These are phyloP conservation scores for Aurelia sp. DNA, from an alignment of 30 jellyfish, hydroid and myxozoan genomes.

Conservation along the genomic window DNA sequence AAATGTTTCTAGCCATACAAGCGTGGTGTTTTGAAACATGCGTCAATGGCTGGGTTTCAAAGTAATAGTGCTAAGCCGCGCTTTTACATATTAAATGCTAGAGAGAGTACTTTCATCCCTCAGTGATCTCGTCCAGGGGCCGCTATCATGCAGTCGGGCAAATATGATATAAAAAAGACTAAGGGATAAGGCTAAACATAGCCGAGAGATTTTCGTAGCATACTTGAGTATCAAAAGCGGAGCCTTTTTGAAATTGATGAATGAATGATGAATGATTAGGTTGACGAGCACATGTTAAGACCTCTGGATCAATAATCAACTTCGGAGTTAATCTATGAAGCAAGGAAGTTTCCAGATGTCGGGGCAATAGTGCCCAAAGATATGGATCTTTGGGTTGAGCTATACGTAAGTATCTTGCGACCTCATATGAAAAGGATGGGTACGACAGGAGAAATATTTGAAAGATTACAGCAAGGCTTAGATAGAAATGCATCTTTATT, in stretches of 20 bases:
- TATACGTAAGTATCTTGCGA: too few species aligned
- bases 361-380: too few species aligned
- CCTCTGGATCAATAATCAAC: constrained; percentile 14
- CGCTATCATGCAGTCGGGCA: constrained; percentile 23
- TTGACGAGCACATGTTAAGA: constrained; percentile 23
- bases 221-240: constrained; percentile 30
- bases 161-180: constrained; percentile 12
- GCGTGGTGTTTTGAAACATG: too few species aligned
- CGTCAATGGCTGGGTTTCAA: constrained; percentile 29
- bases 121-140: constrained; percentile 11
- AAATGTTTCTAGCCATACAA: too few species aligned
- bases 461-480: too few species aligned
- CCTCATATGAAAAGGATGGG: too few species aligned
- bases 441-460: too few species aligned
- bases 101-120: constrained; percentile 20
- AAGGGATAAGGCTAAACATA: constrained; percentile 25
- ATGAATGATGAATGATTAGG: constrained; percentile 3
- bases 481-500: too few species aligned
- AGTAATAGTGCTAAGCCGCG: constrained; percentile 54
- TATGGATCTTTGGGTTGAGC: too few species aligned
- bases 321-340: constrained; percentile 6
- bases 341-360: constrained; percentile 6
- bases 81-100: neutral
- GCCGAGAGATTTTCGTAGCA: constrained; percentile 15
- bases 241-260: constrained; percentile 31